Percentiles rank a stretch among this genome's conserved stretches.
phyloP scores from a whole-genome alignment of 2,888 invertebrate species.

The Tanypteryx hageni region DNA sequence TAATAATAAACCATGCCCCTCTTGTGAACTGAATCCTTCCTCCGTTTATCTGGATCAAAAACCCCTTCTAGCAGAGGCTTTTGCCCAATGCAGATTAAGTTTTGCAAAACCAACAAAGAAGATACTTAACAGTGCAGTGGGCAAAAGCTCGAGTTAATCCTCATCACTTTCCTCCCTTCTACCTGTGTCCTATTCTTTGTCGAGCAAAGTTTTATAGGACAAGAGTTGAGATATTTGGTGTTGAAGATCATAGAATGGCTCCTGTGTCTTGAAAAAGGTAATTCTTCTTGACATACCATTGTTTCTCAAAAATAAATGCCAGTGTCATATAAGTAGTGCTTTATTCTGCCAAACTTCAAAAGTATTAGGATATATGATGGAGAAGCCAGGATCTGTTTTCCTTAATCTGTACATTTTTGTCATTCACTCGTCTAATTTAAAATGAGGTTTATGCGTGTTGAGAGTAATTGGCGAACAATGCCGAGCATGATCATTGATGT shows the following conservation, averaged over 20 bases:
- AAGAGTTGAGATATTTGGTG: constrained; percentile 45
- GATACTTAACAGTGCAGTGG: not conserved
- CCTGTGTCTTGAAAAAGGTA: constrained; percentile 65
- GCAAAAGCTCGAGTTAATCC: constrained; percentile 29
- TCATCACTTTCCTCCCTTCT: constrained; percentile 44
- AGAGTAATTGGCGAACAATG: too few relatives aligned
- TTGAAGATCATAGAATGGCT: constrained; percentile 65
- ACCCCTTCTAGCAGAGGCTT: constrained; percentile 34
- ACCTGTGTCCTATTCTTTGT: constrained; percentile 61
- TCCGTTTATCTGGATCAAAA: constrained; percentile 29
- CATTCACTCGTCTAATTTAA: too few relatives aligned
- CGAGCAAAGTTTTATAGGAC: constrained; percentile 63
- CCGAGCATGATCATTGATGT: not conserved
- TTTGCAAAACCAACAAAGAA: not conserved
- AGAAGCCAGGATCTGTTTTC: constrained; percentile 2
- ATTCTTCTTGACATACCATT: constrained; percentile 65
- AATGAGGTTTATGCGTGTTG: too few relatives aligned
- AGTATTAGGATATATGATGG: constrained; percentile 53
- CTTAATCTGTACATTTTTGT: not conserved
- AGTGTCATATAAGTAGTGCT: constrained; percentile 61
- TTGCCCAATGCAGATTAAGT: not conserved
- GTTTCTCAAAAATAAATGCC: constrained; percentile 63
- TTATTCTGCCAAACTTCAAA: constrained; percentile 64
- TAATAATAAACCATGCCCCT: constrained; percentile 25
- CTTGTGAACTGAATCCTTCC: constrained; percentile 34